These are phyloP conservation scores for Drosophila subobscura DNA, from an alignment of 1,140 invertebrate genomes.

Conservation along the genomic window DNA sequence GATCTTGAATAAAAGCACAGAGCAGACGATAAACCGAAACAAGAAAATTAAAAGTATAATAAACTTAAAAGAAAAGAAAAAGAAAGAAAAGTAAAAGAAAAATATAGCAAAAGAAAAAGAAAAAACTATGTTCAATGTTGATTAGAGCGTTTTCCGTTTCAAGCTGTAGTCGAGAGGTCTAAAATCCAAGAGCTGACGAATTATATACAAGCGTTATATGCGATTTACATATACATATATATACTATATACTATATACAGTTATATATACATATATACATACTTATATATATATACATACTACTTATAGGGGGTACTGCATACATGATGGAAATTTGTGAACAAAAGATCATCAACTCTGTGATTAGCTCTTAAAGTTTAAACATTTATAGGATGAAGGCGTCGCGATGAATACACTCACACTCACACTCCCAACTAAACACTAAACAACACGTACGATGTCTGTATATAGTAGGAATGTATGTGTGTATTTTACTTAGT, in stretches of 20 bases:
- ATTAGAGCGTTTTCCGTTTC: conserved; percentile 64
- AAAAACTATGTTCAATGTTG: conserved; percentile 49
- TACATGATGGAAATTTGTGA: conserved; percentile 76
- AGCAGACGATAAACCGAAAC: conserved; percentile 23
- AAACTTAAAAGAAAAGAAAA: not conserved
- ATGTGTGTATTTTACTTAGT: conserved; percentile 64
- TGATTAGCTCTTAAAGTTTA: conserved; percentile 82
- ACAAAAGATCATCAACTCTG: conserved; percentile 83
- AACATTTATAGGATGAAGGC: conserved; percentile 54
- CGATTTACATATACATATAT: conserved; percentile 50
- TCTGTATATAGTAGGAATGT: conserved; percentile 50
- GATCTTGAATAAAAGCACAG: conserved; percentile 12
- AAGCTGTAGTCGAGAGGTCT: conserved; percentile 25
- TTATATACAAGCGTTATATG: conserved; percentile 62
- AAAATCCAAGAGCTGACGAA: conserved; percentile 4
- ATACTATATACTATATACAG: conserved; percentile 41
- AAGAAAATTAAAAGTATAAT: conserved; percentile 8
- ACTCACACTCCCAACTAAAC: conserved; percentile 17
- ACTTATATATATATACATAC: conserved; percentile 28
- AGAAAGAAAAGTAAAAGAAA: not conserved
- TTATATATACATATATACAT: conserved; percentile 31
- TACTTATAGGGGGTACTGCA: conserved; percentile 60
- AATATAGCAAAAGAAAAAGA: not conserved
- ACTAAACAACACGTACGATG: conserved; percentile 21
- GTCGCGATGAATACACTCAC: conserved; percentile 1